Evolutionary conservation across 2,797 vertebrate species (phyloP), one percentile per base, ranked within the genome.

Genomic region (Paramormyrops hopkinsi): DNA sequence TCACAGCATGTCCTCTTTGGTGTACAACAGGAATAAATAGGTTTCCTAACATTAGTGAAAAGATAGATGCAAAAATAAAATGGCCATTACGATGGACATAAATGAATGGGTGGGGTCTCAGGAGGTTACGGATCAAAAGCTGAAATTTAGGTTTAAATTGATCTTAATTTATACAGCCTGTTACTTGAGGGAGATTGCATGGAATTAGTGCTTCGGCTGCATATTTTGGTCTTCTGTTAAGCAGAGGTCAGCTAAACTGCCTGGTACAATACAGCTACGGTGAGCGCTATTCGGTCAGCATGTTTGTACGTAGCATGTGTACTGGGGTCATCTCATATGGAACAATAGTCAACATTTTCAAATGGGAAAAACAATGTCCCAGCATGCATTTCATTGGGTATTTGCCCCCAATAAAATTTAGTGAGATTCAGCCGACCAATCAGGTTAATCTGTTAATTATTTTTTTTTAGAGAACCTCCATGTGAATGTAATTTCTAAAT

Each of bases 181-280:
- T 83, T 83, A 8, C 2, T 83, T 83, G 37, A 82, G 19, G 76
- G 37, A 8, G 37, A 12, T 83, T 7, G 19, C 76, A 7, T 82
- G 33, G 14, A n/a, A 46, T 33, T 44, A 17, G 14, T 46, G 44
- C 44, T 82, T 41, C 0, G 44, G 5, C 37, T 82, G 17, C 44
- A 9, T 56, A 12, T 29, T 33, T 9, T 41, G 53, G 2, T 56
- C 62, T 33, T 48, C 37, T 14, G 22, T 44, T 69, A 44, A 82
- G 88, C 89, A 50, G 94, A 95, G 93, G 94, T 96, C 95, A 96
- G 95, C 96, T 96, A 94, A 96, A 96, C 93, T 92, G 91, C 87
- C 89, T 44, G 90, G 93, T 90, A 96, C 95, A 95, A 96, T 95
- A 91, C 93, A 95, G 95, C 41, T n/a, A 14, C 25, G 95, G 90